Evolutionary conservation across 2,888 invertebrate species (phyloP).

Genomic region (Pollenia labialis): DNA sequence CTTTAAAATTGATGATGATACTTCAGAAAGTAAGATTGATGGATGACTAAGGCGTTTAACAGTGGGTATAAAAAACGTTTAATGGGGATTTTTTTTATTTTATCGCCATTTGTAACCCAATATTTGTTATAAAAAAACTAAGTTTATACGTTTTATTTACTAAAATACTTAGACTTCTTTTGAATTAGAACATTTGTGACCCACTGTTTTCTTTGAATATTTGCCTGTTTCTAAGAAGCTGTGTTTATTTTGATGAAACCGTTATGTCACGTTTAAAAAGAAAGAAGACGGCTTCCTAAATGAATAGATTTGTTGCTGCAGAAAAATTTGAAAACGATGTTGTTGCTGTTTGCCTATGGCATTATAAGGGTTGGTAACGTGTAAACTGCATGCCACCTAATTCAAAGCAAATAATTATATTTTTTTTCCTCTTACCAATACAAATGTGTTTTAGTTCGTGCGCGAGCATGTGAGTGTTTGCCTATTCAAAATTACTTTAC

Average conservation of each 20-base stretch:
- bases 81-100: neutral
- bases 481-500: slow-evolving; percentile 38
- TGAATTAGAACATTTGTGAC: neutral
- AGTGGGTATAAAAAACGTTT: neutral
- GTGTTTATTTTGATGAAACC: slow-evolving; percentile 11
- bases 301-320: neutral
- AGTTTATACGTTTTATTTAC: too few relatives aligned
- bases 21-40: slow-evolving; percentile 19
- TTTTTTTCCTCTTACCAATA: neutral
- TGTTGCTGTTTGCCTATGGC: neutral
- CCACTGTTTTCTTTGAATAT: neutral
- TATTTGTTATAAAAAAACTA: too few relatives aligned
- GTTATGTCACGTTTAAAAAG: neutral
- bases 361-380: neutral
- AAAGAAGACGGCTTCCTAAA: neutral
- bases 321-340: neutral
- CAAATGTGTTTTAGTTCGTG: slow-evolving; percentile 11
- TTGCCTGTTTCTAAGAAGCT: slow-evolving; percentile 10
- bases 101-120: too few relatives aligned
- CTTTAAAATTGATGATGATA: slow-evolving; percentile 58
- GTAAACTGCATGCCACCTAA: neutral
- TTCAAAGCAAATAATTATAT: slow-evolving; percentile 54
- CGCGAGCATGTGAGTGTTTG: neutral
- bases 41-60: neutral
- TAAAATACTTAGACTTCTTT: too few relatives aligned